Evolutionary conservation across 2,113 vertebrate species (phyloP), one percentile per base, ranked within the genome.

Genomic region (Athene noctua): DNA sequence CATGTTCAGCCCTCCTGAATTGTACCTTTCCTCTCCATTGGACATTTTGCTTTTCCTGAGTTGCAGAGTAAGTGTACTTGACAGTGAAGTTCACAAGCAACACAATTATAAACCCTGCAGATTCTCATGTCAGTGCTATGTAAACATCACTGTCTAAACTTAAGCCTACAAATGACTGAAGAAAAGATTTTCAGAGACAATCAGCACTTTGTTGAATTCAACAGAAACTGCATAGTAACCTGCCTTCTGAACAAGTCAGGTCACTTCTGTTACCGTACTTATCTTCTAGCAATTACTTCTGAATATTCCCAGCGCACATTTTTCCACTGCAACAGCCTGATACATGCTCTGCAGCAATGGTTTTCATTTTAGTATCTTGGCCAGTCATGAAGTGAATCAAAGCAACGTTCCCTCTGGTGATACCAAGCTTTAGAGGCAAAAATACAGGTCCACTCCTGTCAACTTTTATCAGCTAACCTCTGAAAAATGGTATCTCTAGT

Each of bases 351-450:
- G 52, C 44, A 92, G 88, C 51, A 81, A 74, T 23, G 42, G 67
- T 77, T 91, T 92, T 83, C 47, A 62, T 85, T 84, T 92, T 52
- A 65, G 25, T 47, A 92, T 77, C 86, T 80, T 63, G 51, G 58
- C 36, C 36, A 62, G 70, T 5, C 46, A 67, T 30, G 14, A 82
- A 94, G 22, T n/a, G 52, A 92, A 84, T 51, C 44, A 75, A 89
- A 61, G 38, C 10, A 10, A 91, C 80, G 89, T 80, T 57, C 34
- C 30, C 42, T 46, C 36, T 94, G 40, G 52, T 62, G 78, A 96
- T 42, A 90, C 5, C 57, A 81, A 47, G 49, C 27, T 91, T 59
- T 15, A 61, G 23, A 84, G 67, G 52, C 47, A 88, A 67, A 18
- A 67, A 46, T 93, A 70, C 29, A 63, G 21, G 65, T 52, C 21